Evolutionary conservation across 2,888 invertebrate species (phyloP), one percentile per base, ranked within the genome.

Genomic region (Tachystola acroxantha): DNA sequence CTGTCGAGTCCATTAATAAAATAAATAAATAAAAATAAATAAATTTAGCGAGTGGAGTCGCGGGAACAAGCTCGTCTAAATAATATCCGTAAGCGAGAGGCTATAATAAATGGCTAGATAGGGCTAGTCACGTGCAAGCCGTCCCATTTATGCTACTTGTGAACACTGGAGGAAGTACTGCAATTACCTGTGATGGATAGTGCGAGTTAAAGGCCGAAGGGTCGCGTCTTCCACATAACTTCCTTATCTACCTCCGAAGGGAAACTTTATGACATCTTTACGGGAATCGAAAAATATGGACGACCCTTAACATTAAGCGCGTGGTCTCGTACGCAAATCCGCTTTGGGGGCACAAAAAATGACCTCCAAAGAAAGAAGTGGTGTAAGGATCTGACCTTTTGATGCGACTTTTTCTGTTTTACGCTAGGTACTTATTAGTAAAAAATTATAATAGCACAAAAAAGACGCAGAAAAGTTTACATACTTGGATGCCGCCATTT

Each of bases 231-330:
- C 69, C 70, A 69, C 74, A 75, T 73, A 77, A 78, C 76, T 78
- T 77, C 70, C 78, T 78, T 78, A 77, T 78, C 75, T 78, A 60
- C 70, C 69, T 75, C 48, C 64, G 63, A 68, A 72, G 67, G 64
- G 68, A 66, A 78, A 77, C 72, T 75, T 78, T 77, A 75, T 77
- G 78, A 78, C 77, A 77, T 77, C 74, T 77, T 79, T 75, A 76
- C 68, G 72, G 57, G 67, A 74, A 72, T 69, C 73, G 69, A 75
- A 78, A 77, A 75, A 78, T 78, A 77, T 77, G 73, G 70, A 64
- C 64, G 70, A 64, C 67, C 69, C 69, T 65, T 65, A 62, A 64
- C 65, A 70, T 69, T 73, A 70, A 59, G 68, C 68, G 56, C 56
- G 66, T n/a, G 36, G 52, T 54, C 67, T 58, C 69, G 68, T 61